These are phyloP conservation scores for Pseudococcus jackbeardsleyi DNA, from an alignment of 2,888 invertebrate species.

Conservation along the genomic window DNA sequence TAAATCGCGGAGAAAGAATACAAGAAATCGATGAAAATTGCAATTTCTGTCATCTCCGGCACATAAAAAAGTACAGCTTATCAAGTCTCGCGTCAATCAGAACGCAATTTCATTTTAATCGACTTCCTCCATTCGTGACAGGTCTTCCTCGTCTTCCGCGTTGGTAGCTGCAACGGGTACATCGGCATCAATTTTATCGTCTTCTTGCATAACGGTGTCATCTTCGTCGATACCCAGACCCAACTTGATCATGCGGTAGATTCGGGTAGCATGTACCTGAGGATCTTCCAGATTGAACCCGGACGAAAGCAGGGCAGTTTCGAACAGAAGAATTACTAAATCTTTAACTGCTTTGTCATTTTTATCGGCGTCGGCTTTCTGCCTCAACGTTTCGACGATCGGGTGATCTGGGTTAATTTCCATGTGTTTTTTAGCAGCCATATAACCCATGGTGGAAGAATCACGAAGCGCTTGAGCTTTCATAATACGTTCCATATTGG, in stretches of 20 bases:
- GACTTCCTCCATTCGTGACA: conserved; percentile 99
- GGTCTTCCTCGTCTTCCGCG: conserved; percentile 94
- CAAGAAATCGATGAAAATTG: neutral
- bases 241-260: conserved; percentile 99
- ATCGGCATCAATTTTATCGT: conserved; percentile 72
- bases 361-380: conserved; percentile 95
- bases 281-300: conserved; percentile 98
- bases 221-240: conserved; percentile 98
- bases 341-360: conserved; percentile 99
- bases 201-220: conserved; percentile 81
- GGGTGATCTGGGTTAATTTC: conserved; percentile 98
- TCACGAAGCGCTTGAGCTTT: conserved; percentile 98
- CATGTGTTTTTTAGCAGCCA: conserved; percentile 99
- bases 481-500: conserved; percentile 99
- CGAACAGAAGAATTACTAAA: conserved; percentile 93
- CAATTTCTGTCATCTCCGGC: neutral
- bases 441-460: conserved; percentile 98
- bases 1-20: neutral
- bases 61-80: neutral
- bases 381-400: conserved; percentile 89
- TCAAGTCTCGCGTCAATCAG: neutral
- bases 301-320: conserved; percentile 95
- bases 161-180: conserved; percentile 78
- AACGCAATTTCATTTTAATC: conserved; percentile 78
- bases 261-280: conserved; percentile 92